A percentile compares a stretch with the other conserved stretches of the same genome.
phyloP scores from a whole-genome alignment of 2,797 vertebrate species.

The Myotis daubentonii region DNA sequence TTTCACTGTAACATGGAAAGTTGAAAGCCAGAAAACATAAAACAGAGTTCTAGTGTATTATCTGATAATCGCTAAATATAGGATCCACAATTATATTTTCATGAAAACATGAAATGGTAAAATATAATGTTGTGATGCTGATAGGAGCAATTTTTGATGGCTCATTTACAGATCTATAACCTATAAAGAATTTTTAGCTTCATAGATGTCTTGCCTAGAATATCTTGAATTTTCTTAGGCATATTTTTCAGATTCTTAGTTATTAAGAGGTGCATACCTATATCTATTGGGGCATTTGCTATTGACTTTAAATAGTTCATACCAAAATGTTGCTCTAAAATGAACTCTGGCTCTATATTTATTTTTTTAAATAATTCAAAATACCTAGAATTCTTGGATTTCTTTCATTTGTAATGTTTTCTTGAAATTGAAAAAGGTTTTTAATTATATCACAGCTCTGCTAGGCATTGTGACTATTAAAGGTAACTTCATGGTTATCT shows the following conservation, averaged over 20 bases:
- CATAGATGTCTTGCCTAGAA: background rate
- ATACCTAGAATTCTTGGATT: background rate
- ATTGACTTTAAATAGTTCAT: background rate
- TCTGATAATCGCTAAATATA: background rate
- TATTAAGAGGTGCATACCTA: background rate
- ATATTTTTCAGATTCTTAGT: background rate
- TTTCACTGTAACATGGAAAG: background rate
- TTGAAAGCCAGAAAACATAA: background rate
- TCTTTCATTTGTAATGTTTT: background rate
- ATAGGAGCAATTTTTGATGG: background rate
- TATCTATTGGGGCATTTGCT: background rate
- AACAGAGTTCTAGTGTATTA: background rate
- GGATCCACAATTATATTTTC: background rate
- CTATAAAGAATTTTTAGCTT: background rate
- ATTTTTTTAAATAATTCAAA: constrained; percentile 9
- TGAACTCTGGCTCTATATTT: background rate
- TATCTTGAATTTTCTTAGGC: background rate
- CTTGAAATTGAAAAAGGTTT: background rate
- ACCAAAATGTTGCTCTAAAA: background rate
- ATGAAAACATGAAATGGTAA: background rate
- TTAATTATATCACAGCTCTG: background rate
- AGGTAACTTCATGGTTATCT: background rate
- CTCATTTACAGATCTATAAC: background rate
- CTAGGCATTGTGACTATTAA: background rate
- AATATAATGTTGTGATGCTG: background rate